phyloP scores from a whole-genome alignment of 2,888 invertebrate genomes.

The Mythimna albipuncta region DNA sequence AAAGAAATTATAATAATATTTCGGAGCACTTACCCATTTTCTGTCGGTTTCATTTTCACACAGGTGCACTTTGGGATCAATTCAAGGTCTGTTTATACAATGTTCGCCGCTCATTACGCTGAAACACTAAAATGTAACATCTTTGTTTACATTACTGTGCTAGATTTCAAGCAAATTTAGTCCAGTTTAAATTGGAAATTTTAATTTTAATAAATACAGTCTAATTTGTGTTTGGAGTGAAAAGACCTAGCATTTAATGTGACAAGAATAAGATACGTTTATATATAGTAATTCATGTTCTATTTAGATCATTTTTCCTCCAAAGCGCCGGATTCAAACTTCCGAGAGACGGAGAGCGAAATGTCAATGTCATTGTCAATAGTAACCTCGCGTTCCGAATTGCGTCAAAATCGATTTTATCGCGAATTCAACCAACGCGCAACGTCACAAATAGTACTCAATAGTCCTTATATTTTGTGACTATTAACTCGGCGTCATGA shows the following conservation, averaged over 20 bases:
- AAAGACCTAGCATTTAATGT: not conserved
- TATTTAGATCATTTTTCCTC: too few species aligned
- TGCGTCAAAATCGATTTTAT: too few species aligned
- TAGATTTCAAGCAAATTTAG: conserved; percentile 17
- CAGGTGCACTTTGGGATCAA: conserved; percentile 47
- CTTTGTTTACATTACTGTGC: conserved; percentile 46
- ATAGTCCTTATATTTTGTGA: too few species aligned
- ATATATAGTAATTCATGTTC: not conserved
- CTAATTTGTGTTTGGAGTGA: not conserved
- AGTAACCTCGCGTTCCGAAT: too few species aligned
- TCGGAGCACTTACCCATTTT: conserved; percentile 70
- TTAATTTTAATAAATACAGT: not conserved
- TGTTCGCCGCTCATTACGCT: conserved; percentile 38
- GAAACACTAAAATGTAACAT: conserved; percentile 25
- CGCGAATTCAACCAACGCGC: too few species aligned
- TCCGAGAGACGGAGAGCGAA: not conserved
- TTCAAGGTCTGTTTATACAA: conserved; percentile 78
- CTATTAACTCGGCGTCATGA: too few species aligned
- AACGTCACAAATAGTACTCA: too few species aligned
- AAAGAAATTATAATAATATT: not conserved
- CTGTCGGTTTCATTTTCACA: conserved; percentile 71
- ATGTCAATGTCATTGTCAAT: not conserved
- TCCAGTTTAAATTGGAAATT: not conserved
- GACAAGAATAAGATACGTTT: not conserved
- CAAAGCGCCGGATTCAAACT: not conserved